Evolutionary conservation across 30 jellyfish, hydroid and myxozoan genomes (phyloP), one percentile per base, ranked within the genome.

Genomic region (Pseudorhiza aurosa): DNA sequence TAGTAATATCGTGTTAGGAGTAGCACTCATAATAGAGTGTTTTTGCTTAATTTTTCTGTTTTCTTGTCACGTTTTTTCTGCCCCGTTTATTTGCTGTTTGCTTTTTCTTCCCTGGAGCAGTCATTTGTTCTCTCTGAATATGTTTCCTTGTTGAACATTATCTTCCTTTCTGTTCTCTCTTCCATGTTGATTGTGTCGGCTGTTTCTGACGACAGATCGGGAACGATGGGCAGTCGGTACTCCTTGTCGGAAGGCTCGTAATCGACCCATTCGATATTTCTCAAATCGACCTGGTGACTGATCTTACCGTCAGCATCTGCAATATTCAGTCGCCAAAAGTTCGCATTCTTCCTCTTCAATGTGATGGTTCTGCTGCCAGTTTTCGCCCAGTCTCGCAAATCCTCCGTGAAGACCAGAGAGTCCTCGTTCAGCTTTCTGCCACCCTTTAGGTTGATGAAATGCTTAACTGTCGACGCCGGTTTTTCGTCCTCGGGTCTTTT

Each of bases 361-460:
- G 7, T 10, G 1, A 70, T n/a, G 31, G 22, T 28, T 14, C 71
- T 70, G 15, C 55, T 43, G 36, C 28, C 26, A 11, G 10, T 49
- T 30, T 45, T 70, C 31, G 27, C 5, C 84, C 84, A 70, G 21
- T 19, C 46, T 8, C 84, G 58, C 37, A 70, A 30, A 2, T 50
- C 53, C 46, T 47, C 84, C 1, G 71, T 15, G 56, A 42, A 26
- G 24, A 70, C 84, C 26, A 70, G 36, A 19, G 84, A 44, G 45
- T 70, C 84, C 46, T 70, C 71, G 30, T 70, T 70, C 58, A 70
- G 51, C 37, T 27, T 63, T 30, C 21, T 29, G 27, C 84, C 84
- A 10, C 84, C 84, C 22, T 42, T 50, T 8, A 70, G 51, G 43
- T 70, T 22, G 46, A 70, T 65, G 31, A 7, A 4, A 36, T 37